Evolutionary conservation across 1,140 invertebrate genomes (phyloP), one percentile per base, ranked within the genome.

Genomic region (Chrysopa pallens): DNA sequence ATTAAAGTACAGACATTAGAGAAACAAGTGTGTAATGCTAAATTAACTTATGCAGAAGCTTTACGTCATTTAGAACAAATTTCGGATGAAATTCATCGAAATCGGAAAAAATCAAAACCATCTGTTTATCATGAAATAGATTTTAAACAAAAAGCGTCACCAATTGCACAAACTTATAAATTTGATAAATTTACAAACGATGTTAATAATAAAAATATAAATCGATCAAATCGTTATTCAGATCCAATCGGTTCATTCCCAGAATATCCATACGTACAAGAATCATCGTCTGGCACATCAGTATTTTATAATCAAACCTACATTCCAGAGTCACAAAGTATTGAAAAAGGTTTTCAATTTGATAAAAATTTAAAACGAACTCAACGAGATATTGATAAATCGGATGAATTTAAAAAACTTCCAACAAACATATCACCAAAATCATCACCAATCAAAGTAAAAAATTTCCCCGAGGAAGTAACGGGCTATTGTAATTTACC

Each of bases 51-150:
- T 56, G 76, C 88, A 0, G 77, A 83, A 46, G 85, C 88, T 3
- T 60, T 95, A 15, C 67, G 78, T 45, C 86, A 84, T 56, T 62
- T 95, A 6, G 90, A 95, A 64, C 73, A 76, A 55, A 93, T 95
- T 53, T 92, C 87, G 45, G 86, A 93, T 61, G 87, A 92, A 61
- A 93, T 95, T 54, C 89, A 95, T 59, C 50, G 48, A 31, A 54
- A 46, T 29, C 38, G 56, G 37, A 33, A 12, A 33, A 11, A 23
- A 23, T 23, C 17, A 23, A 23, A 23, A 23, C 2, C 17, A 23
- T 3, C 2, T 23, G 17, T 23, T 3, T 23, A 23, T 23, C 17
- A 23, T 23, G 17, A 23, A 23, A 23, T 23, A 3, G 17, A 23
- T 23, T 23, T 23, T 23, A 23, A 23, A 23, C 17, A 23, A 23